A percentile compares a stretch with the other conserved stretches of the same genome.
Evolutionary conservation across 1,140 invertebrate species (phyloP).

Genomic region (Apis florea): DNA sequence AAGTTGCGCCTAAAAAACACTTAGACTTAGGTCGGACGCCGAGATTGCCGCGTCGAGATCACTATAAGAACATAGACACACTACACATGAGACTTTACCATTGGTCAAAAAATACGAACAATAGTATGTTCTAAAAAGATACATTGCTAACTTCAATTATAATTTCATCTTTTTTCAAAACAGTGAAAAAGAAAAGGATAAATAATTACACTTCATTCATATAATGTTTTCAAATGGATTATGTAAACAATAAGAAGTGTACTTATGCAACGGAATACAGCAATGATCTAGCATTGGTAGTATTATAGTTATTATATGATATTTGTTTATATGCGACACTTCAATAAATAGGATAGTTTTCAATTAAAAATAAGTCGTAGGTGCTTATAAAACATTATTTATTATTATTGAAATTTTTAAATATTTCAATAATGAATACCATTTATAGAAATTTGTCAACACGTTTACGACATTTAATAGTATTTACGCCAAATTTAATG

Average conservation of each 20-base stretch:
- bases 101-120: slow-evolving; percentile 10
- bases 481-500: slow-evolving; percentile 9
- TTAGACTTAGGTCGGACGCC: slow-evolving; percentile 27
- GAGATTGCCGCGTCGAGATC: slow-evolving; percentile 49
- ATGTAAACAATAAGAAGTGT: slow-evolving; percentile 2
- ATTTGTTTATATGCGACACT: not conserved
- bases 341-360: not conserved
- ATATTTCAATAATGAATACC: slow-evolving; percentile 14
- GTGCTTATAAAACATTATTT: not conserved
- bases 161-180: not conserved
- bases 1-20: slow-evolving; percentile 21
- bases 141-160: not conserved
- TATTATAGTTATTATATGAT: not conserved
- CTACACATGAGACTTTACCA: not conserved
- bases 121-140: slow-evolving; percentile 18
- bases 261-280: not conserved
- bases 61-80: slow-evolving; percentile 14
- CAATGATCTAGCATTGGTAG: not conserved
- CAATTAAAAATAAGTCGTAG: not conserved
- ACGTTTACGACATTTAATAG: slow-evolving; percentile 4
- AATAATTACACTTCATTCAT: not conserved
- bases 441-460: slow-evolving; percentile 26
- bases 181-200: not conserved
- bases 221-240: not conserved
- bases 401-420: not conserved